Evolutionary conservation across 2,797 vertebrate genomes (phyloP).

Genomic region (Ctenopoma kingsleyae): DNA sequence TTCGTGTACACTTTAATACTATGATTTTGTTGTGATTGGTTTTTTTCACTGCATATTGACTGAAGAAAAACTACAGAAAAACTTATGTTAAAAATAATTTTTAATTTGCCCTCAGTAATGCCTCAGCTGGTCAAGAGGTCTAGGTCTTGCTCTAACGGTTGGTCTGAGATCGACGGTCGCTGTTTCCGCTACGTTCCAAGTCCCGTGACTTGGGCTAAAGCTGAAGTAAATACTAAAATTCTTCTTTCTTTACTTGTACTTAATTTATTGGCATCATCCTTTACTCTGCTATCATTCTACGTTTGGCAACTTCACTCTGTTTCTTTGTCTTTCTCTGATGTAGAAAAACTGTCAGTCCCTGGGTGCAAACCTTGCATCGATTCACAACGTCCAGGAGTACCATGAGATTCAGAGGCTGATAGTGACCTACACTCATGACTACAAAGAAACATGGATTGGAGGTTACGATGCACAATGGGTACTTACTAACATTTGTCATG

Average conservation of each 20-base stretch:
- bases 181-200: background rate
- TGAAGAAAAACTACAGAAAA: background rate
- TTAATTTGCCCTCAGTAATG: background rate
- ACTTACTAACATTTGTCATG: background rate
- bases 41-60: too few relatives aligned
- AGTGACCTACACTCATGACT: fast-evolving
- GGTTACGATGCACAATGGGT: background rate
- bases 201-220: background rate
- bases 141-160: background rate
- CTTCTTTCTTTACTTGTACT: background rate
- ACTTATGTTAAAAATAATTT: background rate
- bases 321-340: background rate
- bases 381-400: background rate
- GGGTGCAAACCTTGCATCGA: background rate
- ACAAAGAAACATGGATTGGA: background rate
- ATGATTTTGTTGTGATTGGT: too few relatives aligned
- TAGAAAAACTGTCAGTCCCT: background rate
- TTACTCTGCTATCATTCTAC: background rate
- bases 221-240: background rate
- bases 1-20: too few relatives aligned
- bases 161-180: background rate
- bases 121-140: background rate
- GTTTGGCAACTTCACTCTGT: background rate
- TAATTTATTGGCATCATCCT: background rate
- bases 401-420: background rate